Conservation (phyloP, 2,888 invertebrate genomes). For the Protonemura montana region DNA sequence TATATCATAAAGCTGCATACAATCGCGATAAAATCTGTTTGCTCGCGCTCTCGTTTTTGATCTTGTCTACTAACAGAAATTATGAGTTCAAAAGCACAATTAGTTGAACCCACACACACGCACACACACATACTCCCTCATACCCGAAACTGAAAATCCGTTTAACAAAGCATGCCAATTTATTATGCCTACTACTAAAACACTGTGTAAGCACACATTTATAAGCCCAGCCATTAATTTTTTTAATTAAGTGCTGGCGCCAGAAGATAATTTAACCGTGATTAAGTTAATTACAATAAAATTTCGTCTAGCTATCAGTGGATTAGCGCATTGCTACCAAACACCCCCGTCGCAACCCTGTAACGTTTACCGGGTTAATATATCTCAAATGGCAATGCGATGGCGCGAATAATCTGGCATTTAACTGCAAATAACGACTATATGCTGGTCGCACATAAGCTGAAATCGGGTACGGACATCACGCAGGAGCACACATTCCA, state of each 20-base stretch:
- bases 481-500: not conserved
- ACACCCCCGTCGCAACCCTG: not conserved
- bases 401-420: not conserved
- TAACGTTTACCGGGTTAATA: slow-evolving; percentile 4
- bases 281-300: slow-evolving; percentile 7
- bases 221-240: slow-evolving; percentile 7
- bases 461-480: not conserved
- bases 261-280: not conserved
- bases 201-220: slow-evolving; percentile 7
- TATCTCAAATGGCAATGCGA: not conserved
- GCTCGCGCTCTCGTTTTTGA: not conserved
- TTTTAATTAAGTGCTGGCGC: slow-evolving; percentile 12
- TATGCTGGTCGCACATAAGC: not conserved
- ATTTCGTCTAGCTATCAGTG: slow-evolving; percentile 7
- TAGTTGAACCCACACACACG: not conserved
- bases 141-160: not conserved
- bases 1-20: not conserved
- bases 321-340: not conserved
- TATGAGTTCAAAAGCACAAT: not conserved
- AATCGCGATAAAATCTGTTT: slow-evolving; percentile 7
- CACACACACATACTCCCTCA: not conserved
- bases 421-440: not conserved
- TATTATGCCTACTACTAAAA: not conserved
- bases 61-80: slow-evolving; percentile 7
- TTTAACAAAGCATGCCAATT: not conserved